A percentile compares a stretch with the other conserved stretches of the same genome.
phyloP scores from a whole-genome alignment of 2,797 vertebrate genomes.

The Dermochelys coriacea region DNA sequence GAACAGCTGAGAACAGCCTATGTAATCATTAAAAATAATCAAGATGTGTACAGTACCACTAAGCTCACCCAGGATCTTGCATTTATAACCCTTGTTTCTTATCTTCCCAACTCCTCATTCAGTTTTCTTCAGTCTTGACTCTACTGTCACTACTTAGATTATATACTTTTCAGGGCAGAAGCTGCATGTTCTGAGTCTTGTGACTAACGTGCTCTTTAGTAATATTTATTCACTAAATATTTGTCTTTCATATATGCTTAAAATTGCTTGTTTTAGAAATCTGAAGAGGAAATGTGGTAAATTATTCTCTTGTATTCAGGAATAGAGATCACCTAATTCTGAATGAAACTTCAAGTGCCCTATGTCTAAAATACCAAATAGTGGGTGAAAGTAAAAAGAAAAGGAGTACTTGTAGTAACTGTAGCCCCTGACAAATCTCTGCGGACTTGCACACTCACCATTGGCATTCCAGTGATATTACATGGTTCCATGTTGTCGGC shows the following conservation, averaged over 20 bases:
- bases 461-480: accelerated
- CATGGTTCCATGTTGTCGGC: background rate
- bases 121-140: background rate
- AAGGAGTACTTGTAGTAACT: no score
- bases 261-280: background rate
- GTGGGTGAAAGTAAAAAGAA: no score
- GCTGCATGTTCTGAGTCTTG: background rate
- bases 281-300: background rate
- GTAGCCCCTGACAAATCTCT: background rate
- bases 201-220: background rate
- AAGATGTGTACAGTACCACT: background rate
- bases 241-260: no score
- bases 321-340: background rate
- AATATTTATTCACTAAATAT: no score
- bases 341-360: background rate
- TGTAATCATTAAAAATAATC: background rate
- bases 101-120: background rate
- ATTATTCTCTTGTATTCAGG: background rate
- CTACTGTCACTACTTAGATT: background rate
- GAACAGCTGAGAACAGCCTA: background rate
- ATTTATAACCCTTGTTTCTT: no score
- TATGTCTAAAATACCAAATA: background rate
- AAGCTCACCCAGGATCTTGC: background rate
- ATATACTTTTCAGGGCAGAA: background rate
- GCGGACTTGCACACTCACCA: background rate